phyloP scores from a whole-genome alignment of 1,140 invertebrate genomes.

The Ostrea denselamellosa region DNA sequence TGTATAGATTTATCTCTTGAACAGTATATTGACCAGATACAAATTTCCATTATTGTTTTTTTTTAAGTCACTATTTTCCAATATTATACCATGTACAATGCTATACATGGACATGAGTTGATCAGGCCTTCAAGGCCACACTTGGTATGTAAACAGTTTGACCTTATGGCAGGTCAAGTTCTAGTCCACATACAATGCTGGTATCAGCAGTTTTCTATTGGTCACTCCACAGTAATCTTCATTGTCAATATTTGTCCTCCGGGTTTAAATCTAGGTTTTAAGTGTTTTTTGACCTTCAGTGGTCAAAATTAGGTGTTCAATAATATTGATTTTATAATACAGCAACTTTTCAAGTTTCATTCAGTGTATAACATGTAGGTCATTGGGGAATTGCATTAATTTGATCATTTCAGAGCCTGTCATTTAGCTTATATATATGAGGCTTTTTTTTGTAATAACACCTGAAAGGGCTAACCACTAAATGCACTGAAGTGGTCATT shows the following conservation, averaged over 20 bases:
- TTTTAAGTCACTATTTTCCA: too few species aligned
- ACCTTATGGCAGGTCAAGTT: background rate
- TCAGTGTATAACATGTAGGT: too few species aligned
- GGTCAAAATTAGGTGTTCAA: background rate
- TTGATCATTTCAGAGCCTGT: too few species aligned
- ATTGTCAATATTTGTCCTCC: background rate
- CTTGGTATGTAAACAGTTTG: background rate
- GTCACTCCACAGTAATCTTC: background rate
- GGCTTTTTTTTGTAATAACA: background rate
- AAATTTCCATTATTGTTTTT: too few species aligned
- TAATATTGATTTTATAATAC: too few species aligned
- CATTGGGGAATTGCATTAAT: too few species aligned
- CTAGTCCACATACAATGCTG: background rate
- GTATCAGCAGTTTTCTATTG: background rate
- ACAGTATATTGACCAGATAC: too few species aligned
- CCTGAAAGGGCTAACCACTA: background rate
- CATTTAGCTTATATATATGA: background rate
- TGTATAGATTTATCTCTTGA: too few species aligned
- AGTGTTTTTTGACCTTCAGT: background rate
- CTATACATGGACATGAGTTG: too few species aligned
- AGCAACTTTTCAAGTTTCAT: too few species aligned
- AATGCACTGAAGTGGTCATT: slow-evolving; percentile 3
- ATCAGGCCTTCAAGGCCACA: background rate
- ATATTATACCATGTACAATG: too few species aligned
- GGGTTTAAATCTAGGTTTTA: background rate